Percentiles rank a stretch among this genome's conserved stretches.
These are phyloP conservation scores for Argyrosomus japonicus DNA, from an alignment of 2,113 vertebrate species.

Conservation along the genomic window DNA sequence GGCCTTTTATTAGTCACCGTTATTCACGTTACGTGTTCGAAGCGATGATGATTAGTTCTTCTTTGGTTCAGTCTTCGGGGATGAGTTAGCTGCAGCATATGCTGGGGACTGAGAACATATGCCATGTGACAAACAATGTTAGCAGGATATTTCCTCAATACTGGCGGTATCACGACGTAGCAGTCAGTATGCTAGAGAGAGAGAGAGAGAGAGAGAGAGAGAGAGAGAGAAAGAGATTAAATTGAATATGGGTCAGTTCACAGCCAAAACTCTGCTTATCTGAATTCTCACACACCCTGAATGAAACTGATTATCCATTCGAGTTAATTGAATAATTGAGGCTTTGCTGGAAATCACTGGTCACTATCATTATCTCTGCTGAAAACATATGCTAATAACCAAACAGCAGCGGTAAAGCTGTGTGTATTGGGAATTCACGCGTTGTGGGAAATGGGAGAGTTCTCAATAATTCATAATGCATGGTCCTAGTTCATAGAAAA, in stretches of 20 bases:
- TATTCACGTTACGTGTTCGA: not conserved
- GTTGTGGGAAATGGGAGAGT: conserved; percentile 15
- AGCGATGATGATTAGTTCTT: no score
- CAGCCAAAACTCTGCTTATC: conserved; percentile 72
- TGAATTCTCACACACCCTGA: conserved; percentile 68
- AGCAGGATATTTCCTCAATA: conserved; percentile 45
- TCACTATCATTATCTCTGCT: conserved; percentile 48
- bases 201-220: no score
- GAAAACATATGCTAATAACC: conserved; percentile 55
- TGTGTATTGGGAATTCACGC: conserved; percentile 29
- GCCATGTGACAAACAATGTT: conserved; percentile 47
- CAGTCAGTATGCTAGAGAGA: conserved; percentile 30
- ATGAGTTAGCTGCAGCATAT: conserved; percentile 3
- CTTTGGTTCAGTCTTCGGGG: not conserved
- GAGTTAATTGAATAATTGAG: conserved; percentile 67
- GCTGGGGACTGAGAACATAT: conserved; percentile 7
- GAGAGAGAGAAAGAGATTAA: conserved; percentile 48
- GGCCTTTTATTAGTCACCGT: conserved; percentile 37
- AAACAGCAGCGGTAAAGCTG: conserved; percentile 19
- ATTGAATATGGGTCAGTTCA: conserved; percentile 72
- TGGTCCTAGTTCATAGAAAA: conserved; percentile 36
- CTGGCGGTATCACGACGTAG: conserved; percentile 27
- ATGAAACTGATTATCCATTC: conserved; percentile 56
- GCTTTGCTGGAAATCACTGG: conserved; percentile 41
- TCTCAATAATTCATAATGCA: conserved; percentile 66